Evolutionary conservation across 2,797 vertebrate species (phyloP).

Genomic region (Podarcis lilfordi): DNA sequence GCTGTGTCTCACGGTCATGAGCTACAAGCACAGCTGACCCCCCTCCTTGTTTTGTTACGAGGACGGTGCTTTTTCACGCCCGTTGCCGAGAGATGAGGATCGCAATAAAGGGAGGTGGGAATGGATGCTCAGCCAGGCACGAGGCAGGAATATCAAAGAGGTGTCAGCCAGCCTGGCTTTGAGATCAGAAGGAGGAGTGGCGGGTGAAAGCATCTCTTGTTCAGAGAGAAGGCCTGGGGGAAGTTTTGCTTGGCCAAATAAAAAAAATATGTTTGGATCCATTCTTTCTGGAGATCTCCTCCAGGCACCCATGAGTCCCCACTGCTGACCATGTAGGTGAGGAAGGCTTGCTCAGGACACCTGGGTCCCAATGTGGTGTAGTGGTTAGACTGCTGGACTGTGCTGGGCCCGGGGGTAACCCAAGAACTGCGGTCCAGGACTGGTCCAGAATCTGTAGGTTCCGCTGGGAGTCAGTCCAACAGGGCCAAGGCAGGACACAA

Average conservation of each 20-base stretch:
- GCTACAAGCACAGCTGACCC: no score
- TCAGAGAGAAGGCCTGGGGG: neutral
- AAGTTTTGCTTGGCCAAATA: neutral
- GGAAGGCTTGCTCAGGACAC: no score
- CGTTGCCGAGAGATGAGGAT: neutral
- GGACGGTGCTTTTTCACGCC: neutral
- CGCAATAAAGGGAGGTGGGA: neutral
- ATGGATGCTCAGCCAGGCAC: neutral
- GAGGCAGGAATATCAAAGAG: slow-evolving; percentile 28
- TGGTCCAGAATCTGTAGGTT: no score
- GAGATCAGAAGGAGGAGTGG: neutral
- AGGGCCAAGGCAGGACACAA: no score
- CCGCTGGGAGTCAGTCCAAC: no score
- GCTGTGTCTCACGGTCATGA: neutral
- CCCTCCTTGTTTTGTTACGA: neutral
- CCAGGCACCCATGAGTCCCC: neutral
- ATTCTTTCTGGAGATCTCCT: neutral
- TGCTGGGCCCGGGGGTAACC: no score
- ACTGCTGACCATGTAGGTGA: neutral
- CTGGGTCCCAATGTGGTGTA: no score
- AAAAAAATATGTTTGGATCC: neutral
- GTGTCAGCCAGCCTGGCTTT: neutral
- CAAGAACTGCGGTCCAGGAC: no score
- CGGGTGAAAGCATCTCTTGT: neutral
- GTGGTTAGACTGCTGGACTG: no score